phyloP scores from a whole-genome alignment of 2,113 vertebrate genomes.

The Sarotherodon lohbergeri region DNA sequence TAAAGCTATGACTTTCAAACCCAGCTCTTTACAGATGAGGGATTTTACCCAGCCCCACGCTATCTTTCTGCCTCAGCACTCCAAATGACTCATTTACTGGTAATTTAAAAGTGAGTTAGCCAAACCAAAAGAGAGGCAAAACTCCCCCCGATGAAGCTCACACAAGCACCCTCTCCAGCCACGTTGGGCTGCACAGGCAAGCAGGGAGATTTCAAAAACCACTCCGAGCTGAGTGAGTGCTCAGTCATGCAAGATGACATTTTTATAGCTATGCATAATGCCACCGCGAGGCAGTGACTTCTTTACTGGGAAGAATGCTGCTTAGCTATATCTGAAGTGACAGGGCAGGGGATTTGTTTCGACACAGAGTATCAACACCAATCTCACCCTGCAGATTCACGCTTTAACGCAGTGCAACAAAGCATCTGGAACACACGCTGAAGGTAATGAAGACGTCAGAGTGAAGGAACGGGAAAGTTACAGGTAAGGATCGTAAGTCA shows the following conservation, averaged over 20 bases:
- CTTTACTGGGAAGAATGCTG: constrained; percentile 8
- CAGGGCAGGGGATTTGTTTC: constrained; percentile 25
- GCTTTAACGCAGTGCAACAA: background rate
- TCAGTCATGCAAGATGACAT: constrained; percentile 47
- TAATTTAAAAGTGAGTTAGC: background rate
- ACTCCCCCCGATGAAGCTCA: background rate
- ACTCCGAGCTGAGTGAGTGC: background rate
- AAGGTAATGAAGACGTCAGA: background rate
- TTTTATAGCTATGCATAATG: constrained; percentile 56
- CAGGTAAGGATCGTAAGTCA: background rate
- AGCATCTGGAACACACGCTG: background rate
- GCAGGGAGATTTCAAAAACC: constrained; percentile 17
- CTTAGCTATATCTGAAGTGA: constrained; percentile 30
- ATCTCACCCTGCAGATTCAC: constrained; percentile 1
- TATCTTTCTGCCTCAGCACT: background rate
- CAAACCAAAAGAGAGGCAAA: background rate
- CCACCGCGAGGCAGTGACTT: constrained; percentile 3
- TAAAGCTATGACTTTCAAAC: background rate
- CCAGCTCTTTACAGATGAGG: background rate
- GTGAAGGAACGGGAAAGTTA: background rate
- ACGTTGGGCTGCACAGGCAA: background rate
- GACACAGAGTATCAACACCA: background rate
- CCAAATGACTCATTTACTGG: background rate
- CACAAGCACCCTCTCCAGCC: background rate
- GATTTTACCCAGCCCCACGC: background rate